These are phyloP conservation scores for Nemotelus nigrinus DNA, from an alignment of 2,888 invertebrate genomes.

Conservation along the genomic window DNA sequence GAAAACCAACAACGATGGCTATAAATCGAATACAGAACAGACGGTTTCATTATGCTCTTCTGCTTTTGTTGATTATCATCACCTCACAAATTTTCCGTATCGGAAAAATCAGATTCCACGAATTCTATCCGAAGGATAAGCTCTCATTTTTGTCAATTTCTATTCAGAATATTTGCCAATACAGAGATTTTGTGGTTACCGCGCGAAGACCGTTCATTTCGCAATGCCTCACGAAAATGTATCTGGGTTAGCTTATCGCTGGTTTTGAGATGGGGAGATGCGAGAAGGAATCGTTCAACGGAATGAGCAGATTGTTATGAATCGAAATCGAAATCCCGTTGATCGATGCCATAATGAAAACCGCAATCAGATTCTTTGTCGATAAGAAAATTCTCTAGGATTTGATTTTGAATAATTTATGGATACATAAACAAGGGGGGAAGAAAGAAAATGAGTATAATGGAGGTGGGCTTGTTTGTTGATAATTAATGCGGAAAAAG, in stretches of 20 bases:
- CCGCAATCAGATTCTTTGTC: background rate
- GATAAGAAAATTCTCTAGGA: slow-evolving; percentile 14
- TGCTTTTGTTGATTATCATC: slow-evolving; percentile 6
- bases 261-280: too few species aligned
- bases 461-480: background rate
- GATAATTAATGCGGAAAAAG: background rate
- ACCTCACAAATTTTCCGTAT: slow-evolving; percentile 22
- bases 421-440: background rate
- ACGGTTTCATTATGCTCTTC: too few species aligned
- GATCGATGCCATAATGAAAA: slow-evolving; percentile 20
- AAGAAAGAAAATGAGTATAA: background rate
- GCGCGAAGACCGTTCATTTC: too few species aligned
- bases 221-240: too few species aligned
- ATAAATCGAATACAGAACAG: too few species aligned
- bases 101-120: background rate
- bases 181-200: background rate
- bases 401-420: slow-evolving; percentile 26
- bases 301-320: background rate
- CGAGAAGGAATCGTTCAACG: too few species aligned
- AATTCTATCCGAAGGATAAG: background rate
- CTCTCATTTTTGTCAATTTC: background rate
- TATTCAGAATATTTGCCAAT: slow-evolving; percentile 9
- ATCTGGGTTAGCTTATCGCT: too few species aligned
- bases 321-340: background rate
- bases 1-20: too few species aligned